A percentile compares a stretch with the other conserved stretches of the same genome.
Conservation (phyloP, 1,140 invertebrate genomes). For the Calliopsis andreniformis region DNA sequence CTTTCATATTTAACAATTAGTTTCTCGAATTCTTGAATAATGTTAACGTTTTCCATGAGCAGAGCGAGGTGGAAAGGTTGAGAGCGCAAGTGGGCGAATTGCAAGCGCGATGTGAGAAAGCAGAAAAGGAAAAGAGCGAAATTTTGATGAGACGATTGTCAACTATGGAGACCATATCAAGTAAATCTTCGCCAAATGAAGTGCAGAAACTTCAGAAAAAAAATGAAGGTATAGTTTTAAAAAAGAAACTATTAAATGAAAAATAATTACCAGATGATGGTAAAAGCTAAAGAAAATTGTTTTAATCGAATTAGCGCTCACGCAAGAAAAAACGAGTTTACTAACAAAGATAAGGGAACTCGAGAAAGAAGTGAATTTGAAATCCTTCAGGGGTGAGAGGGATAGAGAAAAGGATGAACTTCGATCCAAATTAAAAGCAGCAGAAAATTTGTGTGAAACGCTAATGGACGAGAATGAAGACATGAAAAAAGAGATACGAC, state of each 20-base stretch:
- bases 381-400: slow-evolving; percentile 81
- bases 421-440: slow-evolving; percentile 89
- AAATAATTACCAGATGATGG: background rate
- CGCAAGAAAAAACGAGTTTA: slow-evolving; percentile 77
- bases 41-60: slow-evolving; percentile 83
- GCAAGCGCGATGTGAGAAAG: slow-evolving; percentile 87
- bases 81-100: slow-evolving; percentile 85
- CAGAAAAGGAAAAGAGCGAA: slow-evolving; percentile 94
- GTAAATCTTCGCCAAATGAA: slow-evolving; percentile 85
- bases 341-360: slow-evolving; percentile 81
- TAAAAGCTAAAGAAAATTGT: no score
- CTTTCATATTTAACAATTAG: background rate
- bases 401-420: slow-evolving; percentile 86
- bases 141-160: slow-evolving; percentile 89
- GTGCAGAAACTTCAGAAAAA: slow-evolving; percentile 93
- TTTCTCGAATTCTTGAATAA: slow-evolving; percentile 19
- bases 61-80: slow-evolving; percentile 86
- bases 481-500: slow-evolving; percentile 95
- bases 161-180: slow-evolving; percentile 88
- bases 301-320: slow-evolving; percentile 63
- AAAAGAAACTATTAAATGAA: background rate
- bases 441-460: slow-evolving; percentile 94
- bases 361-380: slow-evolving; percentile 78
- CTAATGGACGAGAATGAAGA: slow-evolving; percentile 98
- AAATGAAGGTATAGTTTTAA: slow-evolving; percentile 85